Evolutionary conservation across 2,888 invertebrate species (phyloP), one percentile per base, ranked within the genome.

Genomic region (Tenthredo amoena): DNA sequence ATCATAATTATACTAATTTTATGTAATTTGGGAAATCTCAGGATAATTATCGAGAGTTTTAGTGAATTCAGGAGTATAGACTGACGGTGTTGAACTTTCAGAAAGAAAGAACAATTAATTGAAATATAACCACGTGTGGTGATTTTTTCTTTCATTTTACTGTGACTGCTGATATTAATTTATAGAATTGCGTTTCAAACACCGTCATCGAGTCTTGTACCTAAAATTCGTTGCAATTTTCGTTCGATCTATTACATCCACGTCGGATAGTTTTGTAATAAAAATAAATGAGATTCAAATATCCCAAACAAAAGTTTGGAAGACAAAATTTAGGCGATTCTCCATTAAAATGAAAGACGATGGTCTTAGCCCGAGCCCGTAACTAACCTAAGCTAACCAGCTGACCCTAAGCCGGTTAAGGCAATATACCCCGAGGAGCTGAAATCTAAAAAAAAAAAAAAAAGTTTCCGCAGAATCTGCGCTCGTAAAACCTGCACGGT

Each of bases 321-420:
- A 34, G 6, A 34, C 47, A 55, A 55, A 34, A 77, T 40, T 55
- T 15, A 10, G 18, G 7, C 55, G 34, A 77, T 77, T 77, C 55
- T 62, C 21, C 18, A 62, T n/a, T 21, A 34, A 81, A 81, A 81
- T 37, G 37, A 81, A 81, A 12, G 5, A 62, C 62, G 26, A 81
- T 34, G 50, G 81, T 81, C 37, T 62, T 15, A 50, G 21, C 55
- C 31, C 77, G 55, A 62, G 81, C 81, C 62, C 81, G 81, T 81
- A 81, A 81, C 81, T 81, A 81, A 81, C 81, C 81, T 81, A 81
- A 81, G 81, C 62, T 81, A 81, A 81, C 81, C 62, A 81, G 81
- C 58, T 62, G 34, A 62, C 62, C 81, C 31, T 34, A 77, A 77
- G 50, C 77, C 31, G 55, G 77, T 77, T 77, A 31, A 62, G 81